These are phyloP conservation scores for Pampusana beccarii DNA, from an alignment of 2,113 vertebrate genomes.

Conservation along the genomic window DNA sequence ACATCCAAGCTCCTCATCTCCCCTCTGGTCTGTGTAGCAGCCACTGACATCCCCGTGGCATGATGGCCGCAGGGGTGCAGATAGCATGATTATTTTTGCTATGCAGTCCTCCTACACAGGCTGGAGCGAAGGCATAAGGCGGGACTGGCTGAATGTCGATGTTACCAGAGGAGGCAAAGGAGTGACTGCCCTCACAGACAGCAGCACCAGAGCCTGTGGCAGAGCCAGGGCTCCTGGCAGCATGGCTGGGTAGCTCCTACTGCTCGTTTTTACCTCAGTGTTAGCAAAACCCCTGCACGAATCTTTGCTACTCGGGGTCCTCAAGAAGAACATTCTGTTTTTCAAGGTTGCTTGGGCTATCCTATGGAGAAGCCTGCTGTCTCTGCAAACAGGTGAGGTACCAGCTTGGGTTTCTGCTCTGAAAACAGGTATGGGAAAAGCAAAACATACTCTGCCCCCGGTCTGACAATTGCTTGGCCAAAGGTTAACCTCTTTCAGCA, in stretches of 20 bases:
- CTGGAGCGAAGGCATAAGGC: not conserved
- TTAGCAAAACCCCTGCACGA: not conserved
- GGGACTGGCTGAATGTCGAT: not conserved
- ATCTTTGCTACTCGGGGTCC: not conserved
- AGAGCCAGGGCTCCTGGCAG: not conserved
- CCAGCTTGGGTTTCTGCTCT: not conserved
- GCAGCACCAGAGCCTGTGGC: not conserved
- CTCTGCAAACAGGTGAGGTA: not conserved
- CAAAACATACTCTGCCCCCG: not conserved
- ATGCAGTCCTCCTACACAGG: not conserved
- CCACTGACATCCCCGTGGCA: fast-evolving
- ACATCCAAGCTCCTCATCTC: not conserved
- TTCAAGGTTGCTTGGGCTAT: not conserved
- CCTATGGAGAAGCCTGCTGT: not conserved
- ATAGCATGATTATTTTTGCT: fast-evolving
- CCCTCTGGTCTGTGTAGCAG: not conserved
- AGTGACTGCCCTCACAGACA: not conserved
- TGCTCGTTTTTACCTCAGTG: not conserved
- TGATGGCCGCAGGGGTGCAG: fast-evolving
- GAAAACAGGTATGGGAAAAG: not conserved
- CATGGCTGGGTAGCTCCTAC: not conserved
- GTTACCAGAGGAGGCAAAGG: not conserved
- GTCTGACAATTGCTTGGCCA: not conserved
- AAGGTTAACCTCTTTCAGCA: not conserved
- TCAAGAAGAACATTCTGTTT: not conserved